Evolutionary conservation across 2,888 invertebrate genomes (phyloP).

Genomic region (Andricus curvator): DNA sequence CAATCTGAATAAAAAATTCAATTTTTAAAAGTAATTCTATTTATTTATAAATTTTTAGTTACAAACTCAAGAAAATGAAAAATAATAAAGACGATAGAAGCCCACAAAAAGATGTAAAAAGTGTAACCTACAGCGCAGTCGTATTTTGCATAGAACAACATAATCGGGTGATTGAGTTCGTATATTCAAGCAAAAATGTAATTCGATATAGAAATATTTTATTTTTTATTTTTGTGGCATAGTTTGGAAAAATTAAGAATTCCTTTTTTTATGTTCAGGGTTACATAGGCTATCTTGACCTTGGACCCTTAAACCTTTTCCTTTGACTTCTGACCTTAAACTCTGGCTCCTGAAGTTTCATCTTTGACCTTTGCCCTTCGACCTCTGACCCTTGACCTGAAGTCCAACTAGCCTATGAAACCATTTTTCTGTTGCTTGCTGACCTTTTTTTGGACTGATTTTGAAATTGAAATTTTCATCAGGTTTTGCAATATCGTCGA

Average conservation of each 20-base stretch:
- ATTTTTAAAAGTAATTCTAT: neutral
- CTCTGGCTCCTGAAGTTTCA: too few relatives aligned
- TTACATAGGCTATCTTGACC: too few relatives aligned
- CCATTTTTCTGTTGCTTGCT: too few relatives aligned
- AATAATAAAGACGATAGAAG: neutral
- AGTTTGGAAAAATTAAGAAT: neutral
- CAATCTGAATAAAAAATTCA: too few relatives aligned
- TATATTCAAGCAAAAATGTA: neutral
- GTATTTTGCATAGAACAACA: slow-evolving; percentile 11
- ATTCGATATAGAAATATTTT: neutral
- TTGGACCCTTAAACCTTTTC: too few relatives aligned
- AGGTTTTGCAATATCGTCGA: slow-evolving; percentile 13
- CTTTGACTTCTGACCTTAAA: too few relatives aligned
- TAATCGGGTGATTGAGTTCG: slow-evolving; percentile 18
- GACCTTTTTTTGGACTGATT: too few relatives aligned
- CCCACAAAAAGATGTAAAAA: neutral
- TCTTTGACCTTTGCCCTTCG: too few relatives aligned
- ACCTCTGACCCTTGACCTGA: too few relatives aligned
- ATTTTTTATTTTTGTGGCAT: neutral
- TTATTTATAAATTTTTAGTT: neutral
- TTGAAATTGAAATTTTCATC: neutral
- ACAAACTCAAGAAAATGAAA: neutral
- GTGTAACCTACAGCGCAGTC: neutral
- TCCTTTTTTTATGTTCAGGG: neutral
- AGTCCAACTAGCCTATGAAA: too few relatives aligned